These are phyloP conservation scores for Erynnis tages DNA, from an alignment of 2,888 invertebrate species.

Conservation along the genomic window DNA sequence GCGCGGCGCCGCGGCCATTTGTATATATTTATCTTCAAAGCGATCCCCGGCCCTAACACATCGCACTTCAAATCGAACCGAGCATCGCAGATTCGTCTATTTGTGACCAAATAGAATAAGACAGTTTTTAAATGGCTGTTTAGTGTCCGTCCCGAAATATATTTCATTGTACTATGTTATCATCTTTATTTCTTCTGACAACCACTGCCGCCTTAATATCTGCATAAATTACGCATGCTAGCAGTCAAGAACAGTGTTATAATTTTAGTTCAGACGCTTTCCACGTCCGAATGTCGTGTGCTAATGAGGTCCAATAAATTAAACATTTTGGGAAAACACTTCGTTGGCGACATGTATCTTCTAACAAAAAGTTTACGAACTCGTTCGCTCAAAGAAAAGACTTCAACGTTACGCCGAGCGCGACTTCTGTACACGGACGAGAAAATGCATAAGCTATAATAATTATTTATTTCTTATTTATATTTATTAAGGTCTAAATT, in stretches of 20 bases:
- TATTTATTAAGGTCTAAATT: not conserved
- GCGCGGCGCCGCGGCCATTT: slow-evolving; percentile 57
- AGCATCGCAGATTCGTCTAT: slow-evolving; percentile 52
- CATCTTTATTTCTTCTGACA: slow-evolving; percentile 22
- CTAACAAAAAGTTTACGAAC: slow-evolving; percentile 12
- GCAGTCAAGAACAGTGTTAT: slow-evolving; percentile 4
- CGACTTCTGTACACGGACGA: slow-evolving; percentile 1
- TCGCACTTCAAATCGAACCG: slow-evolving; percentile 53
- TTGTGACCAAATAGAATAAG: slow-evolving; percentile 52
- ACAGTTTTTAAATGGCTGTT: slow-evolving; percentile 56
- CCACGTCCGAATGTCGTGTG: slow-evolving; percentile 9
- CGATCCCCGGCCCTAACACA: slow-evolving; percentile 52
- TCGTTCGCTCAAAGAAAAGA: slow-evolving; percentile 44
- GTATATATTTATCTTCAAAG: slow-evolving; percentile 75
- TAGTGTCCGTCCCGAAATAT: slow-evolving; percentile 18
- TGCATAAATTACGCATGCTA: slow-evolving; percentile 17
- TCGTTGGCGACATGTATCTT: slow-evolving; percentile 24
- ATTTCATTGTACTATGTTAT: slow-evolving; percentile 21
- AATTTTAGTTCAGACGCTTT: slow-evolving; percentile 15
- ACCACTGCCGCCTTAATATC: slow-evolving; percentile 10
- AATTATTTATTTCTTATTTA: not conserved
- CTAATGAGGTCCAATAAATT: slow-evolving; percentile 20
- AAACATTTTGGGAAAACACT: slow-evolving; percentile 15
- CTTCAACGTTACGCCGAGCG: slow-evolving; percentile 42
- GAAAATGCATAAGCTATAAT: slow-evolving; percentile 2